These are phyloP conservation scores for Anorthoa munda DNA, from an alignment of 2,888 invertebrate genomes.

Conservation along the genomic window DNA sequence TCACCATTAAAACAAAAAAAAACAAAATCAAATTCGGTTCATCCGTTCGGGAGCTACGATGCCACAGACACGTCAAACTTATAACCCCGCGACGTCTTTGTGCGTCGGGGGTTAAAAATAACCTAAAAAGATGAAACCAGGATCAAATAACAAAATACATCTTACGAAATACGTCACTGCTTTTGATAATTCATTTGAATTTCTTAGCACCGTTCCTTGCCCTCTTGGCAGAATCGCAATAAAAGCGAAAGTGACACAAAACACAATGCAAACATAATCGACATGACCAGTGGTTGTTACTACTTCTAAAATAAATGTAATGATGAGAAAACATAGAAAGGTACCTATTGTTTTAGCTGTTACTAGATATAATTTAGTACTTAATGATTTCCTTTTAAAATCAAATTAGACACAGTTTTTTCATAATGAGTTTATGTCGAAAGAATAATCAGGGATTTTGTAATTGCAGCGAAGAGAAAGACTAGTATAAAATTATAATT, in stretches of 20 bases:
- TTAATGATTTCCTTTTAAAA: constrained; percentile 28
- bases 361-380: constrained; percentile 21
- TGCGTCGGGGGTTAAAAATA: too few relatives aligned
- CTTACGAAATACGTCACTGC: too few relatives aligned
- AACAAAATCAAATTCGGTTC: too few relatives aligned
- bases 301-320: constrained; percentile 34
- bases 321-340: constrained; percentile 26
- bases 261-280: background rate
- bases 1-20: too few relatives aligned
- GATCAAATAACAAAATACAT: too few relatives aligned
- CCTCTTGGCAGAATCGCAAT: background rate
- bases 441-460: background rate
- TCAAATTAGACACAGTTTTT: constrained; percentile 23
- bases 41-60: too few relatives aligned
- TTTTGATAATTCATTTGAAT: background rate
- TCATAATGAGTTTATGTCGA: background rate
- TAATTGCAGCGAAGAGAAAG: too few relatives aligned
- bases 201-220: background rate
- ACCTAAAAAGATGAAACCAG: too few relatives aligned
- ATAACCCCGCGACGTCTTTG: too few relatives aligned
- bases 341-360: constrained; percentile 27
- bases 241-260: constrained; percentile 15
- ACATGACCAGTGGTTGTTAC: constrained; percentile 7
- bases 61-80: too few relatives aligned
- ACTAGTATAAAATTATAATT: too few relatives aligned